A percentile compares a stretch with the other conserved stretches of the same genome.
Evolutionary conservation across 2,113 vertebrate genomes (phyloP).

Genomic region (Cynopterus brachyotis): DNA sequence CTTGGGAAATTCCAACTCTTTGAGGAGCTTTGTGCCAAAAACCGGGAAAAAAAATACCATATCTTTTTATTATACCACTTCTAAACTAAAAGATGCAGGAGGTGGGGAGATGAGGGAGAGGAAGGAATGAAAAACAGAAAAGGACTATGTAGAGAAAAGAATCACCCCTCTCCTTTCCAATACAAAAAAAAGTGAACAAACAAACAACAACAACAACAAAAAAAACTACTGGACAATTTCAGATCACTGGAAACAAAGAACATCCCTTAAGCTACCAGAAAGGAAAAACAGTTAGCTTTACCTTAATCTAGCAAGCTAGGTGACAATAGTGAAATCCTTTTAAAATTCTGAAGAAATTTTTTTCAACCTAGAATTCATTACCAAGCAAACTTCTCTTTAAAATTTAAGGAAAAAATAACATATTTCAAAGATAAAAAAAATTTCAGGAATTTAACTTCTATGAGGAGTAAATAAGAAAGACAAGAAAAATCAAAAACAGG

Average conservation of each 20-base stretch:
- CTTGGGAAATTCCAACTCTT: neutral
- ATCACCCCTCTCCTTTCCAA: neutral
- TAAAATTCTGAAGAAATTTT: neutral
- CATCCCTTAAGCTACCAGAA: neutral
- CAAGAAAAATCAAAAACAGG: neutral
- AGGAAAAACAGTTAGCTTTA: neutral
- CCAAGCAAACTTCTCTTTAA: neutral
- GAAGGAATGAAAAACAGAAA: neutral
- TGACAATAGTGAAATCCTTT: neutral
- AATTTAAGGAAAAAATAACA: neutral
- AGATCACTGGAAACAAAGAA: neutral
- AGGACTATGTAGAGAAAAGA: neutral
- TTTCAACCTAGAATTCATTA: conserved; percentile 31
- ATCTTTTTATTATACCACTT: neutral
- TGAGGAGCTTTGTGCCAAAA: neutral
- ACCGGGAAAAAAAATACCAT: neutral
- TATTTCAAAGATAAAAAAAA: neutral
- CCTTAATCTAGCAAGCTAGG: neutral
- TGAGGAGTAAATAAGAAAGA: neutral
- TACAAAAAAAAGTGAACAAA: neutral
- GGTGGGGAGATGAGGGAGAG: neutral
- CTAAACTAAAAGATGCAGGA: neutral
- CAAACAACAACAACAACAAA: neutral
- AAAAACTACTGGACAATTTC: neutral
- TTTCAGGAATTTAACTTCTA: neutral